Evolutionary conservation across 1,140 invertebrate species (phyloP).

Genomic region (Sitophilus oryzae): DNA sequence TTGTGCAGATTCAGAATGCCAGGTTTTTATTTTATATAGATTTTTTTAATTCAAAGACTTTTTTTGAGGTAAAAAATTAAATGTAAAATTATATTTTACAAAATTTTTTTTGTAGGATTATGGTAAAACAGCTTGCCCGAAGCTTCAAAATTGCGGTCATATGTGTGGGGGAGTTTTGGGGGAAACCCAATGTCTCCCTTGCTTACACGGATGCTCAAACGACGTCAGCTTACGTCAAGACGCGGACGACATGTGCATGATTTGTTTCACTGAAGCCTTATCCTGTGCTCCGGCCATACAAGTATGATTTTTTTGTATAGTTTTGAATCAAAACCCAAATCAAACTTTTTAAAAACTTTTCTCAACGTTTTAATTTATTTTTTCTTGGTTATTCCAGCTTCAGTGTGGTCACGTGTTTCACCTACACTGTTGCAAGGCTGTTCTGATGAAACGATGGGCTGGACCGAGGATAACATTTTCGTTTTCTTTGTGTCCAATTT

Average conservation of each 20-base stretch:
- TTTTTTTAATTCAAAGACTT: too few relatives aligned
- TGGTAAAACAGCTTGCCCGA: slow-evolving; percentile 76
- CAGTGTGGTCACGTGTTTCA: slow-evolving; percentile 96
- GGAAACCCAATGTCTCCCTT: slow-evolving; percentile 81
- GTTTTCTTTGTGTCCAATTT: slow-evolving; percentile 94
- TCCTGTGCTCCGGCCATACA: slow-evolving; percentile 92
- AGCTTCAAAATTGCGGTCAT: slow-evolving; percentile 82
- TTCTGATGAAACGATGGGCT: slow-evolving; percentile 83
- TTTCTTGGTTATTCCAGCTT: slow-evolving; percentile 54
- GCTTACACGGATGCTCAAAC: slow-evolving; percentile 73
- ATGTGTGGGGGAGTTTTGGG: slow-evolving; percentile 84
- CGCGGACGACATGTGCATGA: slow-evolving; percentile 99
- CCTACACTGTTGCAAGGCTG: slow-evolving; percentile 81
- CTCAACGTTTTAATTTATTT: neutral
- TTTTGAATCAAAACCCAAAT: neutral
- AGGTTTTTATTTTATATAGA: slow-evolving; percentile 52
- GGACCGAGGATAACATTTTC: slow-evolving; percentile 95
- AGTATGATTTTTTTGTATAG: neutral
- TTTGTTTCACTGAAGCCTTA: slow-evolving; percentile 95
- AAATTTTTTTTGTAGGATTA: slow-evolving; percentile 58
- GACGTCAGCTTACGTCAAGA: slow-evolving; percentile 71
- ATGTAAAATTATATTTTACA: neutral
- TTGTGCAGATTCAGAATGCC: slow-evolving; percentile 89
- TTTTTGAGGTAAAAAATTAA: slow-evolving; percentile 4
- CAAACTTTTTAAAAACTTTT: neutral